These are phyloP conservation scores for Sminthurides aquaticus DNA, from an alignment of 2,888 invertebrate species.

Conservation along the genomic window DNA sequence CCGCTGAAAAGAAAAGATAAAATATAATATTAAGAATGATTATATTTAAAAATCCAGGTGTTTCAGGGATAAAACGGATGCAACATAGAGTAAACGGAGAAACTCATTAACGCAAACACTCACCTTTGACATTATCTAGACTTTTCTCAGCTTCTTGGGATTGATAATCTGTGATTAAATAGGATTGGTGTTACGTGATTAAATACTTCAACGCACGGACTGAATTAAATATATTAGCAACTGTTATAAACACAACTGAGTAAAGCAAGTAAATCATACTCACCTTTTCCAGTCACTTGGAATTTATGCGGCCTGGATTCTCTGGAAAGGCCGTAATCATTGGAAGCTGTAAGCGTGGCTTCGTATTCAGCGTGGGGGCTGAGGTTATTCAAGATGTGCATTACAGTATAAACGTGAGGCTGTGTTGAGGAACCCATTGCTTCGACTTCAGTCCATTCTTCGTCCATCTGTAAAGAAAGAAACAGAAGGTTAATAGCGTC, in stretches of 20 bases:
- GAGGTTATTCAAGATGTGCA: conserved; percentile 47
- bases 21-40: too few relatives aligned
- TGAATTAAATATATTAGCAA: too few relatives aligned
- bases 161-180: background rate
- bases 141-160: background rate
- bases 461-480: conserved; percentile 7
- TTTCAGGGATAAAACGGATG: too few relatives aligned
- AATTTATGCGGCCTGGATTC: conserved; percentile 47
- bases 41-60: too few relatives aligned
- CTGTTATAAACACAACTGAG: too few relatives aligned
- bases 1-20: background rate
- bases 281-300: conserved; percentile 36
- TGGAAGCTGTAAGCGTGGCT: conserved; percentile 48
- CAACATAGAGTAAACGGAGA: too few relatives aligned
- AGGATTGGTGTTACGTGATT: too few relatives aligned
- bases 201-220: too few relatives aligned
- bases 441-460: conserved; percentile 29
- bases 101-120: too few relatives aligned
- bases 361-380: conserved; percentile 49
- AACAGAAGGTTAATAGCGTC: too few relatives aligned
- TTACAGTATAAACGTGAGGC: conserved; percentile 46
- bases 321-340: conserved; percentile 50
- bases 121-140: background rate
- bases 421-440: conserved; percentile 20
- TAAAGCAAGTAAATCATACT: too few relatives aligned